Conservation (phyloP, 1,140 invertebrate genomes). For the Megalopta genalis region DNA sequence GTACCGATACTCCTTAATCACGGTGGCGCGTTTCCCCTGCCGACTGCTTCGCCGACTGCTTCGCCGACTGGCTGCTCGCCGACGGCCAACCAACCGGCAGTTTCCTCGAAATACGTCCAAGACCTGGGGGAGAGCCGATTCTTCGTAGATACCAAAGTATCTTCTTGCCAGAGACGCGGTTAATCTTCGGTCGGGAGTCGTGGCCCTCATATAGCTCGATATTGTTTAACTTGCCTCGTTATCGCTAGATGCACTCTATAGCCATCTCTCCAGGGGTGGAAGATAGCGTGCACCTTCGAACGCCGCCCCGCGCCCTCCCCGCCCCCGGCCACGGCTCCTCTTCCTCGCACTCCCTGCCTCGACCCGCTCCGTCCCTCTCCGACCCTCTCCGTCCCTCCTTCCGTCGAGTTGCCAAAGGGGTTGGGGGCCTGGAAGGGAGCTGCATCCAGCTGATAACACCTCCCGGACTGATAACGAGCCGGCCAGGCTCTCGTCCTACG, state of each 20-base stretch:
- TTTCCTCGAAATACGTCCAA: constrained; percentile 42
- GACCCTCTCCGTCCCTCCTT: constrained; percentile 43
- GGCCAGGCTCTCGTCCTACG: constrained; percentile 74
- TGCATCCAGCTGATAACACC: constrained; percentile 77
- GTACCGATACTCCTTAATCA: constrained; percentile 49
- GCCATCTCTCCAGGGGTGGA: constrained; percentile 77
- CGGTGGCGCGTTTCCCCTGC: constrained; percentile 12
- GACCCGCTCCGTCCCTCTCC: background rate
- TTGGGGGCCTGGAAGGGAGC: constrained; percentile 68
- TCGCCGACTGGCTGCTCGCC: background rate
- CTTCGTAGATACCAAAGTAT: constrained; percentile 51
- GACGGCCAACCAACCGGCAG: constrained; percentile 21
- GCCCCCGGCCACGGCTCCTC: no score
- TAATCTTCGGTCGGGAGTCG: constrained; percentile 72
- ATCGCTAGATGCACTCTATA: constrained; percentile 80
- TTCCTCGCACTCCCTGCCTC: background rate
- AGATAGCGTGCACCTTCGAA: constrained; percentile 75
- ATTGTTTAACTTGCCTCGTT: constrained; percentile 80
- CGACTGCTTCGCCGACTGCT: background rate
- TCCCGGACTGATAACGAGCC: constrained; percentile 76
- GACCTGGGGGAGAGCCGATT: constrained; percentile 47
- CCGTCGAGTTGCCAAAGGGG: constrained; percentile 57
- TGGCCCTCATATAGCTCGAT: constrained; percentile 76
- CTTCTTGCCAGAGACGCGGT: constrained; percentile 65
- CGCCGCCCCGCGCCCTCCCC: constrained; percentile 42